These are phyloP conservation scores for Andricus curvator DNA, from an alignment of 2,888 invertebrate genomes.

Conservation along the genomic window DNA sequence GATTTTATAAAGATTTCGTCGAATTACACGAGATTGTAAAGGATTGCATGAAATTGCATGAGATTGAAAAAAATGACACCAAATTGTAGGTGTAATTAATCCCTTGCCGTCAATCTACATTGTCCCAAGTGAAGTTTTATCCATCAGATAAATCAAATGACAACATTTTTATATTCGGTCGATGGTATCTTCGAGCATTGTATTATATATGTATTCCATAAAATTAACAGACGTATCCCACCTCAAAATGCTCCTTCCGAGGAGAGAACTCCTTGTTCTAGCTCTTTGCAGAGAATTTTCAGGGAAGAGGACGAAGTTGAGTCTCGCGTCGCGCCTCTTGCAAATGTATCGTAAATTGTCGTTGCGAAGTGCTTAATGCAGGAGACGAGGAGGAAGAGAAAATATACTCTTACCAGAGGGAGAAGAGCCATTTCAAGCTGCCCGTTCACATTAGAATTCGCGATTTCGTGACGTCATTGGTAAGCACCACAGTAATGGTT, in stretches of 20 bases:
- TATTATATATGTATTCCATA: neutral
- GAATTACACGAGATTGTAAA: too few relatives aligned
- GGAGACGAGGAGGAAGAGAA: constrained; percentile 63
- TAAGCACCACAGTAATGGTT: constrained; percentile 67
- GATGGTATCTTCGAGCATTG: neutral
- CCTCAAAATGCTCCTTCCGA: constrained; percentile 1
- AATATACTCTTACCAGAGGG: constrained; percentile 66
- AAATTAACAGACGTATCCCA: neutral
- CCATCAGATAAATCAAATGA: too few relatives aligned
- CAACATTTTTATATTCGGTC: neutral
- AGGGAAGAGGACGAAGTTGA: constrained; percentile 38
- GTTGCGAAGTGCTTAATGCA: constrained; percentile 76
- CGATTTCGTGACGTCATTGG: constrained; percentile 65
- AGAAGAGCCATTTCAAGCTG: constrained; percentile 72
- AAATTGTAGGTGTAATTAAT: too few relatives aligned
- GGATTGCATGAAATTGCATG: too few relatives aligned
- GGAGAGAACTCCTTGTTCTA: neutral
- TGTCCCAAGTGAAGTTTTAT: too few relatives aligned
- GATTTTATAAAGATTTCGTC: too few relatives aligned
- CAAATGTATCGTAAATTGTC: constrained; percentile 78
- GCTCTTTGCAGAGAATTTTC: constrained; percentile 37
- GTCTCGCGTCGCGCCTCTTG: constrained; percentile 55
- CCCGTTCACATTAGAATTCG: constrained; percentile 66
- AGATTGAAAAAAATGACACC: too few relatives aligned
- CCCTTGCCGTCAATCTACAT: too few relatives aligned